Conservation (phyloP, 1,140 invertebrate genomes). For the Holcopasites calliopsidis region DNA sequence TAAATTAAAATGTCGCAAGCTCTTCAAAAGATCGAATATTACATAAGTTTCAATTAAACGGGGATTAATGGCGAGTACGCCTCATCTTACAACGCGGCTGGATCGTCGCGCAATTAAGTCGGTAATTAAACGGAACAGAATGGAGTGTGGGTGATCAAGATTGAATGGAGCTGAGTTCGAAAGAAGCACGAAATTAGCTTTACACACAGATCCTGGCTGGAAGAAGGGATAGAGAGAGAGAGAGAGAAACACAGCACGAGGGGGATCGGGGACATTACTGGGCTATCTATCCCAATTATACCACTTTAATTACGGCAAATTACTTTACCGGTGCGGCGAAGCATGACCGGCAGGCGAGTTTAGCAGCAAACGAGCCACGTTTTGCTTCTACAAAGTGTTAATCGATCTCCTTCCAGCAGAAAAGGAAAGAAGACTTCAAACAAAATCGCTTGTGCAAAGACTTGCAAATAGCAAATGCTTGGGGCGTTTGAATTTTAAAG, state of each 20-base stretch:
- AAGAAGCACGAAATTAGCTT: not conserved
- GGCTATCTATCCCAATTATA: constrained; percentile 65
- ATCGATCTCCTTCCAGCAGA: not conserved
- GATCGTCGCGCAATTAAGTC: not conserved
- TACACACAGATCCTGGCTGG: not conserved
- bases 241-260: not conserved
- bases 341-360: constrained; percentile 38
- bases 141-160: constrained; percentile 6
- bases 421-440: no score
- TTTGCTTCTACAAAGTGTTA: not conserved
- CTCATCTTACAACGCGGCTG: not conserved
- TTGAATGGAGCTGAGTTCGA: not conserved
- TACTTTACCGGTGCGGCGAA: constrained; percentile 47
- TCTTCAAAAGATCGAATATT: no score
- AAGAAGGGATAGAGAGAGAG: not conserved
- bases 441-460: not conserved
- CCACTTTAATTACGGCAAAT: constrained; percentile 65
- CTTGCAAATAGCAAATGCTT: not conserved
- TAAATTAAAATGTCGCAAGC: no score
- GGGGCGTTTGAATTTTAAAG: not conserved
- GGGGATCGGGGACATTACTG: constrained; percentile 11
- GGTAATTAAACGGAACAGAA: constrained; percentile 12
- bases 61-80: not conserved
- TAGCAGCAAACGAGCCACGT: not conserved
- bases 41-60: no score